phyloP scores from a whole-genome alignment of 2,797 vertebrate genomes.

The Tachyglossus aculeatus region DNA sequence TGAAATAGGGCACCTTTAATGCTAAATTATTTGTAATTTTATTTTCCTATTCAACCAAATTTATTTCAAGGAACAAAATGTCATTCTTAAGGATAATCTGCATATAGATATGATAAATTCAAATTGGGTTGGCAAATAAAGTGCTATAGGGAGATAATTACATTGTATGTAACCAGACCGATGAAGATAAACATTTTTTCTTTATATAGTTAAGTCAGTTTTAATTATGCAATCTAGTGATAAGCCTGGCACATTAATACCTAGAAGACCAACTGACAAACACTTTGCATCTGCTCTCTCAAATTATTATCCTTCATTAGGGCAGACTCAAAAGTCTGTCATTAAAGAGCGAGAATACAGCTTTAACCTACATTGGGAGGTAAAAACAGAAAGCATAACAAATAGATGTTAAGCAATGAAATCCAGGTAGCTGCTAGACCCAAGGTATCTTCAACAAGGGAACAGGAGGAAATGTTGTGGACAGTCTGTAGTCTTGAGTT shows the following conservation, averaged over 20 bases:
- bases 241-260: slow-evolving; percentile 28
- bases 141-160: no score
- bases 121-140: no score
- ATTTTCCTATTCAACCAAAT: no score
- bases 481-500: no score
- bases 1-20: no score
- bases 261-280: slow-evolving; percentile 13
- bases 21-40: no score
- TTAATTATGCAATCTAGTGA: slow-evolving; percentile 16
- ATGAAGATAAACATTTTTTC: slow-evolving; percentile 1
- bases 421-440: no score
- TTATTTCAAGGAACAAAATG: no score
- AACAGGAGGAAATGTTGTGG: no score
- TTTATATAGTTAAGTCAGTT: slow-evolving; percentile 22
- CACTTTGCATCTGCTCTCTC: slow-evolving; percentile 20
- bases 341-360: slow-evolving; percentile 24
- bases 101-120: no score
- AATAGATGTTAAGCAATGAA: slow-evolving; percentile 9
- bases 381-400: slow-evolving; percentile 43
- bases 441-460: no score
- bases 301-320: slow-evolving; percentile 26
- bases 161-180: background rate
- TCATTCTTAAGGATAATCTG: no score
- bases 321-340: slow-evolving; percentile 7
- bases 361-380: slow-evolving; percentile 30